phyloP scores from a whole-genome alignment of 2,113 vertebrate species.

The Thunnus thynnus region DNA sequence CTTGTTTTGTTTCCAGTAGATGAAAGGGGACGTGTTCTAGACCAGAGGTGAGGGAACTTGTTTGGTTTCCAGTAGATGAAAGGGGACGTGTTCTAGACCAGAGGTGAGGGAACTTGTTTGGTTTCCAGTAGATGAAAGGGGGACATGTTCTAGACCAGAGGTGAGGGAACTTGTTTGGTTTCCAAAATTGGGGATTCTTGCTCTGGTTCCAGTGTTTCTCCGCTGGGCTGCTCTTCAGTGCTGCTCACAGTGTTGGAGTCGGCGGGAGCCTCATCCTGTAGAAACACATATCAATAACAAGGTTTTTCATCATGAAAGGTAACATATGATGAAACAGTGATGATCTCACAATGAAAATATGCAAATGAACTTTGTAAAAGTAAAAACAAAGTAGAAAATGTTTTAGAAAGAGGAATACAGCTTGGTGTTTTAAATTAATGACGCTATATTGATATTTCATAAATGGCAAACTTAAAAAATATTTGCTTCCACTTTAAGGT shows the following conservation, averaged over 20 bases:
- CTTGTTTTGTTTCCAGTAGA: not conserved
- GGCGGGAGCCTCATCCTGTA: constrained; percentile 90
- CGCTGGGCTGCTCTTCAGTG: constrained; percentile 83
- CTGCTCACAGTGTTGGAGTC: constrained; percentile 90
- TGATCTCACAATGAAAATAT: no score
- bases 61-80: not conserved
- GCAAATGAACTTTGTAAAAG: no score
- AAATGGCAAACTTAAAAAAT: no score
- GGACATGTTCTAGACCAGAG: constrained; percentile 64
- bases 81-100: not conserved
- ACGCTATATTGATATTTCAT: no score
- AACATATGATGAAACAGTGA: no score
- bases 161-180: constrained; percentile 78
- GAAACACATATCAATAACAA: not conserved
- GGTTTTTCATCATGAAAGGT: not conserved
- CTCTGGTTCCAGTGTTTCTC: constrained; percentile 48
- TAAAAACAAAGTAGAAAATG: no score
- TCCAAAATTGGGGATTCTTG: constrained; percentile 67
- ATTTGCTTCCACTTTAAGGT: no score
- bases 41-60: not conserved
- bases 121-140: not conserved
- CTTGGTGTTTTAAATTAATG: no score
- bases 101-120: not conserved
- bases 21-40: not conserved
- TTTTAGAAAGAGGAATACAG: no score